These are phyloP conservation scores for Leptura quadrifasciata DNA, from an alignment of 2,888 invertebrate species.

Conservation along the genomic window DNA sequence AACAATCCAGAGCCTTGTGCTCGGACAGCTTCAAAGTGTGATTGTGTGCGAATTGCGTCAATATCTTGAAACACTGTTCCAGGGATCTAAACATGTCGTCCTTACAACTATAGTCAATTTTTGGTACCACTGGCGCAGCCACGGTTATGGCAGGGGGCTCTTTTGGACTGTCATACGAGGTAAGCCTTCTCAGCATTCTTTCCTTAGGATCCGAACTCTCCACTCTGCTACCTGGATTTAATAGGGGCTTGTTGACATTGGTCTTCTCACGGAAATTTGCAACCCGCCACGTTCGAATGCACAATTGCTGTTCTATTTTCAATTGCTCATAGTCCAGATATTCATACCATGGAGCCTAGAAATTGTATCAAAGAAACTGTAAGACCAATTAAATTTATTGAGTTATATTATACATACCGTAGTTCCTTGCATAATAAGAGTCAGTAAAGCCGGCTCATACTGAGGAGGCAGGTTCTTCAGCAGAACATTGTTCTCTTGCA, in stretches of 20 bases:
- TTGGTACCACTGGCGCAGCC: constrained; percentile 71
- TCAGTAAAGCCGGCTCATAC: constrained; percentile 81
- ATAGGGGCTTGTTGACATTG: constrained; percentile 68
- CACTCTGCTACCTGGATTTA: constrained; percentile 65
- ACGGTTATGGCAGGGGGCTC: constrained; percentile 76
- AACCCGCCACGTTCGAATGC: constrained; percentile 76
- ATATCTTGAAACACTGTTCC: constrained; percentile 69
- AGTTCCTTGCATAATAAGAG: constrained; percentile 79
- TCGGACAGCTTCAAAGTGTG: constrained; percentile 80
- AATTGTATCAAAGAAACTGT: constrained; percentile 25
- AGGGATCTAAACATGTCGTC: constrained; percentile 68
- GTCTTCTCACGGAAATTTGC: constrained; percentile 74
- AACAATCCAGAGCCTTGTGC: constrained; percentile 81
- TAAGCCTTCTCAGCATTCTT: constrained; percentile 77
- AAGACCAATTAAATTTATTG: not conserved
- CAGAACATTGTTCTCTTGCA: constrained; percentile 82
- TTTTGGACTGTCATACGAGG: constrained; percentile 80
- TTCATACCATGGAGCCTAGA: constrained; percentile 80
- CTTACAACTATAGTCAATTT: constrained; percentile 64
- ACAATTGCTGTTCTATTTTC: constrained; percentile 75
- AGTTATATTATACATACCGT: constrained; percentile 69
- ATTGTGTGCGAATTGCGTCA: constrained; percentile 74
- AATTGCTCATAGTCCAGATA: constrained; percentile 78
- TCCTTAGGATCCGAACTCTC: constrained; percentile 75
- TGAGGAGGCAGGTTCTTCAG: constrained; percentile 83